phyloP scores from a whole-genome alignment of 92 coral and sea anemone genomes.

The Bergia sp. region DNA sequence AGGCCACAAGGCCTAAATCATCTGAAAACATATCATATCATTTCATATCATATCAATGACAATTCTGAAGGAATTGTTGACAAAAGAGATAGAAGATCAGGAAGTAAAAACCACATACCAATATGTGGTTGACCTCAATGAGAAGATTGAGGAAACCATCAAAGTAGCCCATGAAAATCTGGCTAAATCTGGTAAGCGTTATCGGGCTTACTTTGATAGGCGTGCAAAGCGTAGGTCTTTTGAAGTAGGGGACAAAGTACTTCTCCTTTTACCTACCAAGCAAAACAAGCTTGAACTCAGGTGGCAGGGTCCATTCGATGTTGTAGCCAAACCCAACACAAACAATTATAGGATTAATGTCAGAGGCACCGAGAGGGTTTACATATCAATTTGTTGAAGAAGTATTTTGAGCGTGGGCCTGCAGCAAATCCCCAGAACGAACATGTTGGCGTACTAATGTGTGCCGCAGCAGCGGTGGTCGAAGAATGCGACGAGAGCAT shows the following conservation, averaged over 20 bases:
- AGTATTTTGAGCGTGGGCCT: no score
- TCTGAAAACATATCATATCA: no score
- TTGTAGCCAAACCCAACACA: not conserved
- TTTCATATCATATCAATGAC: no score
- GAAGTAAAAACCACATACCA: not conserved
- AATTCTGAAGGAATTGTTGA: not conserved
- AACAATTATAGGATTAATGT: no score
- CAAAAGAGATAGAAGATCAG: not conserved
- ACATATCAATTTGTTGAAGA: no score
- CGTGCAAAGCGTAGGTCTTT: not conserved
- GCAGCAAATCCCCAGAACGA: no score
- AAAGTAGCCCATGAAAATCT: no score
- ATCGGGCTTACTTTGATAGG: not conserved
- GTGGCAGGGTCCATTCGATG: not conserved
- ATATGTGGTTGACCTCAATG: not conserved
- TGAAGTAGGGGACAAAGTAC: not conserved
- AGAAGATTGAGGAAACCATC: not conserved
- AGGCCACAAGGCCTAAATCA: no score
- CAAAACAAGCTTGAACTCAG: not conserved
- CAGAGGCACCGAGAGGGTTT: no score
- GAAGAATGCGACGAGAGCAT: no score
- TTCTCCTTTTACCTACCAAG: not conserved
- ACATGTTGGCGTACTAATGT: no score
- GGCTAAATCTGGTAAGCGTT: not conserved
- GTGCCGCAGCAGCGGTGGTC: no score